Evolutionary conservation across 2,113 vertebrate genomes (phyloP), one percentile per base, ranked within the genome.

Genomic region (Alces alces): DNA sequence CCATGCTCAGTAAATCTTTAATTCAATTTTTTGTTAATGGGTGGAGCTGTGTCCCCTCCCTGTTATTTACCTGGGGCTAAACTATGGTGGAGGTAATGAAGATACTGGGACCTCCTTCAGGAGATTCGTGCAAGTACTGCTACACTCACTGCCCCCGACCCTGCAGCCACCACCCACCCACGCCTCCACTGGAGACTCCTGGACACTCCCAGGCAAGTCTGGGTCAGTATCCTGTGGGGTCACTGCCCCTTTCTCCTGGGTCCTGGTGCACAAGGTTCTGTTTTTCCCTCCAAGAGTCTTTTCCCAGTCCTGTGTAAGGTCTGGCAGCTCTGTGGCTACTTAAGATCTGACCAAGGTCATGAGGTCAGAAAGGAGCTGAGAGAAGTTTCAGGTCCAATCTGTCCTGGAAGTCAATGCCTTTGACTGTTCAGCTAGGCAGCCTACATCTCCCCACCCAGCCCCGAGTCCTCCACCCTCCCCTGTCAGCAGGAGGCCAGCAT

Each of bases 401-500:
- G 14, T 61, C 28, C 23, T n/a, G 28, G 25, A 25, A 92, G 13
- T 50, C 60, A 19, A 6, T 52, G 39, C 16, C 66, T 50, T 39
- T 33, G 57, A 33, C 55, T 10, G 8, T 21, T 36, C 10, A 7
- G 17, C 28, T 36, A 36, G 17, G 66, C 15, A 52, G 13, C 2
- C 54, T 52, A 36, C n/a, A 23, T n/a, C 39, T 87, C 33, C 17
- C 43, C 3, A 4, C 4, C 27, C 14, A 16, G 5, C 16, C 12
- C 16, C 0, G 3, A 5, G 17, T 23, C 52, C 79, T 70, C 14
- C 0, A 2, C n/a, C 17, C 25, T 36, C 60, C 16, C 4, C 1
- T 3, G 64, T 86, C 17, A 55, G 7, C 28, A 30, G 13, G 13
- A 11, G 1, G 3, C 21, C 57, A 1, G 19, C 25, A 10, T 13